Base-by-base conservation (phyloP, 1,140 invertebrate species). In the Contarinia nasturtii region DNA sequence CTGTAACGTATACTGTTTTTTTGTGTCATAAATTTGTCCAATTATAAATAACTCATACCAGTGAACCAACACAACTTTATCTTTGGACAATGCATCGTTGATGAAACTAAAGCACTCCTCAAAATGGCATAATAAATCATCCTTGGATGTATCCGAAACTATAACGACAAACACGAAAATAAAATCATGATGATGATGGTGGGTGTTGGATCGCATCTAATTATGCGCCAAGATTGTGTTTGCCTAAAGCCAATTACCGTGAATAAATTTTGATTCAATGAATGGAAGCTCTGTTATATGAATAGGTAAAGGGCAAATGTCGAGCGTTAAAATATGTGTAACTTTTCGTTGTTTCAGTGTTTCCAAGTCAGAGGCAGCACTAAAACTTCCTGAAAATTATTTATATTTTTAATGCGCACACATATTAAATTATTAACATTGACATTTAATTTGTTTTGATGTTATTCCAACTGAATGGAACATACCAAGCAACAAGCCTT, bases 61-160 rank as follows among this genome's bases (percentile, higher is more conserved):
- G 55, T 89, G 86, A 1, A 88, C 81, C 11, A 88, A 63, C 4
- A 87, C 69, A 50, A 64, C 75, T 15, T 77, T 75, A 27, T 68
- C 66, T 42, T 66, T 56, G 5, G 63, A 55, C 36, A 71, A 54
- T 10, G 76, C 75, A 18, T 71, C 58, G 46, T 70, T 69, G 33
- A 89, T 86, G 53, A 86, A 89, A 2, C 77, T 63, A 59, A 76
- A 76, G 18, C 80, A 76, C 38, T 78, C 74, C 53, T 82, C 77
- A 51, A 89, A 76, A 55, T 83, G 72, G 50, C 71, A 79, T n/a
- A 89, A 67, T 11, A 89, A 61, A 61, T 88, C 84, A 57, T 87
- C 86, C 52, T 81, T 75, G 1, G 82, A 78, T 60, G 82, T 75
- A 66, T 89, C 85, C 2, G 81, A 78, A 53, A 87, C 73, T 77